Conservation (phyloP, 2,888 invertebrate species). For the Catocala fraxini region DNA sequence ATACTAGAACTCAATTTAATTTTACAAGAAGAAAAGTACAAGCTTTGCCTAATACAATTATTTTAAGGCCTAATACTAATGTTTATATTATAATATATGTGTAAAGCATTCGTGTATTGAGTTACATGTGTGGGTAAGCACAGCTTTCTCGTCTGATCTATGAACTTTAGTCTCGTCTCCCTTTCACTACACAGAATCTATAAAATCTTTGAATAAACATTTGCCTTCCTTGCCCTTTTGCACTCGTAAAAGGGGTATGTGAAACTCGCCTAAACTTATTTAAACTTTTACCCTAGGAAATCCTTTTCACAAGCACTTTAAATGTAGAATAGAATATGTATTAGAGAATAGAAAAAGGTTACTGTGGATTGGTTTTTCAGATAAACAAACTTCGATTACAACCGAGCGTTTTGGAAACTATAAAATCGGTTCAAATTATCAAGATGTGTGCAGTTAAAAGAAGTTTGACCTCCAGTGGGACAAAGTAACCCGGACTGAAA, state of each 20-base stretch:
- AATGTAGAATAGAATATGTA: constrained; percentile 83
- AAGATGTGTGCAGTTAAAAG: neutral
- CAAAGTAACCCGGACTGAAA: too few species aligned
- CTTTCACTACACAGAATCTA: constrained; percentile 76
- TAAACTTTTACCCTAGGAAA: constrained; percentile 86
- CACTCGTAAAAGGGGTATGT: constrained; percentile 84
- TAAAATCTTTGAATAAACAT: constrained; percentile 86
- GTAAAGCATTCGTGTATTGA: constrained; percentile 12
- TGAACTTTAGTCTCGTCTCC: constrained; percentile 58
- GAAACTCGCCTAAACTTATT: constrained; percentile 86
- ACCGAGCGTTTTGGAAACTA: constrained; percentile 32
- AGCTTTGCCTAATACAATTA: constrained; percentile 38
- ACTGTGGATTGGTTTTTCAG: constrained; percentile 63
- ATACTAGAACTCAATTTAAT: too few species aligned
- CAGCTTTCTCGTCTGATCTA: constrained; percentile 52
- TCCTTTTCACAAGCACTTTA: constrained; percentile 84
- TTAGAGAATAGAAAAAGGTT: constrained; percentile 71
- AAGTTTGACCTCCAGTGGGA: neutral
- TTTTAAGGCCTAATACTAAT: constrained; percentile 31
- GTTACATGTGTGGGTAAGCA: constrained; percentile 26
- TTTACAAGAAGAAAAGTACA: too few species aligned
- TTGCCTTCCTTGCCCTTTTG: constrained; percentile 84
- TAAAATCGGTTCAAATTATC: constrained; percentile 5
- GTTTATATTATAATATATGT: neutral
- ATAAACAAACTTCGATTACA: constrained; percentile 62